phyloP scores from a whole-genome alignment of 2,113 vertebrate genomes.

The Cinclus mexicanus region DNA sequence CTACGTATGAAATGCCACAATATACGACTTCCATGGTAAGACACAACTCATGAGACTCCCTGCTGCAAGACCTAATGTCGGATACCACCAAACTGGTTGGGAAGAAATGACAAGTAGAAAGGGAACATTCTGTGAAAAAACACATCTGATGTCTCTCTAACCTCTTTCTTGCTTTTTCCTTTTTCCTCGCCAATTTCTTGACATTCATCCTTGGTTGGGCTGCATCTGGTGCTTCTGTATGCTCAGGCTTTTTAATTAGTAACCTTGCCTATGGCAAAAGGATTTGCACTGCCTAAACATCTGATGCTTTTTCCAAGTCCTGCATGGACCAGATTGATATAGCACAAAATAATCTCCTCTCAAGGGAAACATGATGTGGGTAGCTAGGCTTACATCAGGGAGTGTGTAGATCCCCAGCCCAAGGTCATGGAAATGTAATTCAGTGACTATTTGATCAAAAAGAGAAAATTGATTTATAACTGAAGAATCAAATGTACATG shows the following conservation, averaged over 20 bases:
- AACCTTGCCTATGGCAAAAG: constrained; percentile 55
- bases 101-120: background rate
- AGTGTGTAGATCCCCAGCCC: background rate
- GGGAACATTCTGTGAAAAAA: constrained; percentile 14
- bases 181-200: constrained; percentile 30
- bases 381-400: background rate
- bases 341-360: constrained; percentile 48
- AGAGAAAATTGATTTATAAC: background rate
- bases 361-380: constrained; percentile 14
- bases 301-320: constrained; percentile 48
- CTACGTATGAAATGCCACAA: background rate
- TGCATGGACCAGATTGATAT: constrained; percentile 22
- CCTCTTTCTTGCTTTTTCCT: constrained; percentile 20
- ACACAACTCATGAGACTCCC: background rate
- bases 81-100: background rate
- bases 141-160: background rate
- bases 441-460: background rate
- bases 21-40: rapidly evolving
- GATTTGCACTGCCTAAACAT: constrained; percentile 58
- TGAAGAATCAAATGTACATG: background rate
- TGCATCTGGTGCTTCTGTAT: constrained; percentile 52
- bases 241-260: constrained; percentile 44
- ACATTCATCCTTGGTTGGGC: constrained; percentile 49
- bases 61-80: background rate
- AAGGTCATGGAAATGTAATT: constrained; percentile 35